A percentile compares a stretch with the other conserved stretches of the same genome.
Evolutionary conservation across 53 echinoderm and acorn worm genomes (phyloP).

Genomic region (Actinopyga echinites): DNA sequence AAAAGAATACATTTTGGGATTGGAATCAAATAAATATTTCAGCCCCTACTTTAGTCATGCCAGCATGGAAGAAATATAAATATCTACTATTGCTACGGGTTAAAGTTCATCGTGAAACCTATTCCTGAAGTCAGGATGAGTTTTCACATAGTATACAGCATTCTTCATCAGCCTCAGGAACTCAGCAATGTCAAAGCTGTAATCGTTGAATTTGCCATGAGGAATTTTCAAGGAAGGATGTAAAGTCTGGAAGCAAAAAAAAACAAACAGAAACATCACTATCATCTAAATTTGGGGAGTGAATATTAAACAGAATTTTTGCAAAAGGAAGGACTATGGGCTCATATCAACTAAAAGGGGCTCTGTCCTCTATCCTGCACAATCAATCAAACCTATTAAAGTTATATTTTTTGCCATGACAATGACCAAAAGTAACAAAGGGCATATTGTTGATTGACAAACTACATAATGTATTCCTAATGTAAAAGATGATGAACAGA

Average conservation of each 20-base stretch:
- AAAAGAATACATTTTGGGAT: no score
- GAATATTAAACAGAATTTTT: background rate
- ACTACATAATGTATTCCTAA: no score
- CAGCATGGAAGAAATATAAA: no score
- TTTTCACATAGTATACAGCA: constrained; percentile 63
- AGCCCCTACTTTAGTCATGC: no score
- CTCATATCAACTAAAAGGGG: background rate
- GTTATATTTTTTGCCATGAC: no score
- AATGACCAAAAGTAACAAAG: no score
- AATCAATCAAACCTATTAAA: no score
- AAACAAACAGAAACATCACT: background rate
- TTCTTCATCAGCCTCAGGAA: constrained; percentile 75
- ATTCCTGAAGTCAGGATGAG: constrained; percentile 32
- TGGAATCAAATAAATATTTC: no score
- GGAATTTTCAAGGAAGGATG: constrained; percentile 66
- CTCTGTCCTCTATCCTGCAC: no score
- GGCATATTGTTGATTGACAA: no score
- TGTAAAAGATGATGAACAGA: no score
- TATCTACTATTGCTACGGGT: background rate
- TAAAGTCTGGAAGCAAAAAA: constrained; percentile 48
- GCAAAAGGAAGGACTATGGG: background rate
- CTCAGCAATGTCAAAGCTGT: constrained; percentile 76
- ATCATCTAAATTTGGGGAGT: background rate
- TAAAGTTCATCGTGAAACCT: constrained; percentile 50
- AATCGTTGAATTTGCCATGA: constrained; percentile 82